Evolutionary conservation across 30 jellyfish, hydroid and myxozoan genomes (phyloP).

Genomic region (Cassiopea xamachana): DNA sequence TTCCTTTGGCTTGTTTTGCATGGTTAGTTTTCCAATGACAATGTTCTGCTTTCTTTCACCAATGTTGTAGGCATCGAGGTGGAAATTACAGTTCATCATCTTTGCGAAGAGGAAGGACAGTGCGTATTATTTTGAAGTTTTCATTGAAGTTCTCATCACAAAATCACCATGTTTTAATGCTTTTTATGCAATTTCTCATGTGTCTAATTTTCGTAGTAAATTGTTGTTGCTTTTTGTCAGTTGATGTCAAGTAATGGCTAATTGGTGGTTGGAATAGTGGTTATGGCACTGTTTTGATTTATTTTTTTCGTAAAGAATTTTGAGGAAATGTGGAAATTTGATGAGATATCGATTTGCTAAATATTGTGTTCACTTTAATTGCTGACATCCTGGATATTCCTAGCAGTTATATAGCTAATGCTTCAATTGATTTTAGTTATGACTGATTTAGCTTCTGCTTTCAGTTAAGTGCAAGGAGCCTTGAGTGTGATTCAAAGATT

Average conservation of each 20-base stretch:
- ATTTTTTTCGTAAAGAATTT: no score
- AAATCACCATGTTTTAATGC: no score
- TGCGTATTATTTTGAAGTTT: not conserved
- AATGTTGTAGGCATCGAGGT: not conserved
- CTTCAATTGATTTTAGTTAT: not conserved
- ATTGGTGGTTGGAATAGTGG: no score
- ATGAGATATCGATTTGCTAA: no score
- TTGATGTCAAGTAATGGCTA: no score
- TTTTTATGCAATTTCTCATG: no score
- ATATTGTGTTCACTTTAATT: no score
- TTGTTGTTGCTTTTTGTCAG: no score
- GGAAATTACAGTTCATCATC: constrained; percentile 54
- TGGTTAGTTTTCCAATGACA: not conserved
- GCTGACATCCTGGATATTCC: not conserved
- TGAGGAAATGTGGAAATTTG: no score
- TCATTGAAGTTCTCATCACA: not conserved
- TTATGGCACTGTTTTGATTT: no score
- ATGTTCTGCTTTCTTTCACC: not conserved
- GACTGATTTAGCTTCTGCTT: no score
- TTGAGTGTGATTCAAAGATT: constrained; percentile 48
- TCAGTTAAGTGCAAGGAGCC: constrained; percentile 54
- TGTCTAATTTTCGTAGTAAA: no score
- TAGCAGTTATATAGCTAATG: not conserved
- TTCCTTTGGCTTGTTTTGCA: not conserved
- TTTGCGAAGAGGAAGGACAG: constrained; percentile 43